Evolutionary conservation across 2,113 vertebrate genomes (phyloP).

Genomic region (Anthoscopus minutus): DNA sequence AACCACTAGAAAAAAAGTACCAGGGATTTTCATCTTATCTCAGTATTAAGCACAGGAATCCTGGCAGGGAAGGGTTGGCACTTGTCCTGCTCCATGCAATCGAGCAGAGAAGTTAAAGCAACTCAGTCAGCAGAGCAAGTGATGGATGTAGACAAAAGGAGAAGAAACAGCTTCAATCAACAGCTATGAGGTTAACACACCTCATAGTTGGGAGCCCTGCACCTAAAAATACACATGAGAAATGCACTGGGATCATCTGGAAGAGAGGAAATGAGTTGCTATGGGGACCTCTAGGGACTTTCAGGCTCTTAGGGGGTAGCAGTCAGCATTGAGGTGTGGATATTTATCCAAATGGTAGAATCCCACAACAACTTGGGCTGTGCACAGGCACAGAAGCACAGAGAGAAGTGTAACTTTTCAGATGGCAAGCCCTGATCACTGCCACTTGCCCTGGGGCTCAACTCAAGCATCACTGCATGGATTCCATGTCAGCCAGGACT

Average conservation of each 20-base stretch:
- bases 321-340: not conserved
- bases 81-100: not conserved
- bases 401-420: not conserved
- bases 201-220: not conserved
- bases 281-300: not conserved
- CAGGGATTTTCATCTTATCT: not conserved
- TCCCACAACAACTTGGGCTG: not conserved
- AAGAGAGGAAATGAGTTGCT: not conserved
- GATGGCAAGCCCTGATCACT: not conserved
- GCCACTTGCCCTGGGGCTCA: not conserved
- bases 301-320: not conserved
- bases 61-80: not conserved
- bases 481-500: not conserved
- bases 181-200: rapidly evolving
- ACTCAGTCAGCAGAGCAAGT: not conserved
- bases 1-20: not conserved
- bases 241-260: not conserved
- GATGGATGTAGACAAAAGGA: not conserved
- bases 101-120: not conserved
- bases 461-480: rapidly evolving
- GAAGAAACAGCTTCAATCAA: not conserved
- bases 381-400: not conserved
- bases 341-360: not conserved
- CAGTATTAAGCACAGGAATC: not conserved
- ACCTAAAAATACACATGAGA: not conserved